Percentiles rank a stretch among this genome's conserved stretches.
These are phyloP conservation scores for Trachurus trachurus DNA, from an alignment of 2,797 vertebrate genomes.

Conservation along the genomic window DNA sequence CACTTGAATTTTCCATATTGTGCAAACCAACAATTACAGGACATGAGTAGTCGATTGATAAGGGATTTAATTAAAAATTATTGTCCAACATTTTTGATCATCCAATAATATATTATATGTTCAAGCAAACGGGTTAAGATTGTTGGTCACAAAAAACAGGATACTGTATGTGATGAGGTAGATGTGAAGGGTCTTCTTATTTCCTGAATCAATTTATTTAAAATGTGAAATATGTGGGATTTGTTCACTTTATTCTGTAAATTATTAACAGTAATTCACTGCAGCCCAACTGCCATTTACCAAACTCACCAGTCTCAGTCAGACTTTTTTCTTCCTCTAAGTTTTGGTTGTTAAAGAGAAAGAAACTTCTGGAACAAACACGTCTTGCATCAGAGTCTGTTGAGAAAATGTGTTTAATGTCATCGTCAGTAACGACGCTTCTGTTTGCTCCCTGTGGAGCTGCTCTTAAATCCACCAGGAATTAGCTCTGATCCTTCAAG, in stretches of 20 bases:
- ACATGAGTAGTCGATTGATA: not conserved
- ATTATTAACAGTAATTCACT: not conserved
- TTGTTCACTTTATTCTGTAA: too few species aligned
- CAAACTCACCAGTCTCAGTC: not conserved
- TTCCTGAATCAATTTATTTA: not conserved
- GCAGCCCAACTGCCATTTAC: not conserved
- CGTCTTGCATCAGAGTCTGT: conserved; percentile 11
- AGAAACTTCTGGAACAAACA: conserved; percentile 22
- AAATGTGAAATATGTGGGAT: not conserved
- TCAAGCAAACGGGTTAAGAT: not conserved
- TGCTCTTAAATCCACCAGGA: conserved; percentile 38
- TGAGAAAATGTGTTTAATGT: conserved; percentile 53
- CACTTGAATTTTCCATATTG: not conserved
- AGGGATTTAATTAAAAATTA: not conserved
- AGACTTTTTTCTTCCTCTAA: not conserved
- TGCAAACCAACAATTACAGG: not conserved
- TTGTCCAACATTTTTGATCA: not conserved
- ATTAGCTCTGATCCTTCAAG: not conserved
- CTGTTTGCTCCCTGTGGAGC: conserved; percentile 38
- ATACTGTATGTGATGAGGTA: too few species aligned
- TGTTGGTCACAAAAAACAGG: not conserved
- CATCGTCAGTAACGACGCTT: conserved; percentile 20
- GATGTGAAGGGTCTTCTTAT: too few species aligned
- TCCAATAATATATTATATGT: not conserved
- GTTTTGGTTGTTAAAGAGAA: not conserved